Percentiles rank a stretch among this genome's conserved stretches.
Conservation (phyloP, 2,797 vertebrate genomes). For the Sebastes steindachneri region DNA sequence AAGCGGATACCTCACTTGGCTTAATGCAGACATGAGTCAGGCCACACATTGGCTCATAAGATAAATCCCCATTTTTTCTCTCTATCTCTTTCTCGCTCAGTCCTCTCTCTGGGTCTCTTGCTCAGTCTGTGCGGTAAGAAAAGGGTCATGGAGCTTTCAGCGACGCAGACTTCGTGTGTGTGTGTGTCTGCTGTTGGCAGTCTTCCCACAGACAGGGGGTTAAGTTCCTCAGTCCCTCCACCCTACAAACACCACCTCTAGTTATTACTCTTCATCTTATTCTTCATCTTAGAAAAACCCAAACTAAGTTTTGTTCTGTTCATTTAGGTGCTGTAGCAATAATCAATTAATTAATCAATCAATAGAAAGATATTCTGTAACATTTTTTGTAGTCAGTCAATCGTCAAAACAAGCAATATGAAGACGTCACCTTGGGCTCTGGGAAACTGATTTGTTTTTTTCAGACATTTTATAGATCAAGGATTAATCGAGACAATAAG, state of each 20-base stretch:
- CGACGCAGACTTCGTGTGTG: background rate
- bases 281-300: background rate
- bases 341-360: background rate
- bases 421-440: background rate
- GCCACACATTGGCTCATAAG: slow-evolving; percentile 61
- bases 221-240: background rate
- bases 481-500: background rate
- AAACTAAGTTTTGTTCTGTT: background rate
- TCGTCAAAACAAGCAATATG: background rate
- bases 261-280: background rate
- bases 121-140: slow-evolving; percentile 13
- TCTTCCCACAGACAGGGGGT: background rate
- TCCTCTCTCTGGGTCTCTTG: background rate
- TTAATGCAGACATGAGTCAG: slow-evolving; percentile 75
- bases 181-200: background rate
- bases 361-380: background rate
- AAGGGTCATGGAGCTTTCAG: slow-evolving; percentile 21
- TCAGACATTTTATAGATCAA: background rate
- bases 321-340: too few relatives aligned
- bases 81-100: slow-evolving; percentile 5
- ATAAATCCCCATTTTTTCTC: slow-evolving; percentile 49
- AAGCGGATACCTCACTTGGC: slow-evolving; percentile 80
- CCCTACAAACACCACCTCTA: background rate
- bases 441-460: background rate
- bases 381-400: background rate